Conservation (phyloP, 2,113 vertebrate species). For the Aptenodytes forsteri region DNA sequence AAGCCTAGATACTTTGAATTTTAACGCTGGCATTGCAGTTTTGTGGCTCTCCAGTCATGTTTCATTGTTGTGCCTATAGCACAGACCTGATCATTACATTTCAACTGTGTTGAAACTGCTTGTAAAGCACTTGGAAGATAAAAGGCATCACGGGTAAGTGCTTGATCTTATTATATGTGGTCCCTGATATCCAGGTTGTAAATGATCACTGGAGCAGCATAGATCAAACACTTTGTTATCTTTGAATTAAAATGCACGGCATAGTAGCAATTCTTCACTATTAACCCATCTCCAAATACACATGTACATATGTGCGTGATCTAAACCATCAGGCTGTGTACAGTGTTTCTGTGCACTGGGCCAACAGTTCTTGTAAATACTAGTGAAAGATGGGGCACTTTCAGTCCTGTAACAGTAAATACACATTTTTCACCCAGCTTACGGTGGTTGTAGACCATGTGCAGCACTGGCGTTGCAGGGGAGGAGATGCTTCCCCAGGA, state of each 20-base stretch:
- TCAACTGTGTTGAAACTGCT: background rate
- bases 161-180: background rate
- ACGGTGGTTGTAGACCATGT: background rate
- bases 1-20: background rate
- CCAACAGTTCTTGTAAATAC: too few relatives aligned
- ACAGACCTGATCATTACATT: background rate
- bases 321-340: background rate
- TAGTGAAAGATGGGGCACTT: background rate
- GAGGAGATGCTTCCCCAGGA: background rate
- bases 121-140: background rate
- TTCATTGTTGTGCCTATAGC: background rate
- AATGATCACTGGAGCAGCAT: background rate
- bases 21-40: background rate
- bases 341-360: background rate
- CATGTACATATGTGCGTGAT: accelerated
- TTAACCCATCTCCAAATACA: background rate
- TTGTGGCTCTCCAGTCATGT: background rate
- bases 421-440: background rate
- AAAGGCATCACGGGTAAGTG: background rate
- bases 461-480: background rate
- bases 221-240: background rate
- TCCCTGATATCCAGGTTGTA: background rate
- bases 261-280: background rate
- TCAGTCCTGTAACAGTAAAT: background rate
- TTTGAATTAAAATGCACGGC: background rate